Base-by-base conservation (phyloP, 2,113 vertebrate species). In the Merops nubicus region DNA sequence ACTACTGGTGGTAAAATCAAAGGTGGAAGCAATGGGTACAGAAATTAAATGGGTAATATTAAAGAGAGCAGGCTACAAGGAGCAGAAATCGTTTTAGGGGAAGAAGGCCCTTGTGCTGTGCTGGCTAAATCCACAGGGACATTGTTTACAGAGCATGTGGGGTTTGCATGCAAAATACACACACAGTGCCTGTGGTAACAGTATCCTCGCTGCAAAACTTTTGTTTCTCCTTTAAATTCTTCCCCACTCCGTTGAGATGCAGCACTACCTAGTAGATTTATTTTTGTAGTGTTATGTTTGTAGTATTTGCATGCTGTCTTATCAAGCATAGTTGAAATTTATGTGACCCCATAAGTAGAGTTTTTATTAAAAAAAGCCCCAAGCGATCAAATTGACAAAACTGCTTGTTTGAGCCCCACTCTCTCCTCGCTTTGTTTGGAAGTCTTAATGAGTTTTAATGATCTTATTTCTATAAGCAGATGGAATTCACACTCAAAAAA, bases 121-220 rank as follows among this genome's bases (percentile, higher is more conserved):
- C 33, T 83, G 59, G 1, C 43, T 83, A 48, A 64, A 88, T 79
- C 29, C 4, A 2, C 19, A 22, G 29, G 31, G 26, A 0, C 26
- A 77, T 81, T 81, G 5, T 77, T 93, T 75, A 33, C 33, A 11
- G 33, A 67, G 47, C 0, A 0, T 23, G 1, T 74, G 43, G 26
- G 34, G 23, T 89, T 81, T 81, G 16, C 26, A 18, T 50, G 34
- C 48, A 59, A 28, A 77, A 36, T 40, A 64, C 12, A 6, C 0
- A 2, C 8, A 53, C 20, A 82, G 34, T 43, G 2, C 29, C 34
- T 0, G 0, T 74, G 57, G 13, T 65, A 78, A 22, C 3, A 19
- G 8, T 87, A 5, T 72, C 12, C 6, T 31, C 80, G n/a, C 38
- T 62, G 15, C 50, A 51, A 76, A 73, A 33, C 22, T 23, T 34